Percentiles rank a stretch among this genome's conserved stretches.
Evolutionary conservation across 2,797 vertebrate genomes (phyloP).

Genomic region (Pelodytes ibericus): DNA sequence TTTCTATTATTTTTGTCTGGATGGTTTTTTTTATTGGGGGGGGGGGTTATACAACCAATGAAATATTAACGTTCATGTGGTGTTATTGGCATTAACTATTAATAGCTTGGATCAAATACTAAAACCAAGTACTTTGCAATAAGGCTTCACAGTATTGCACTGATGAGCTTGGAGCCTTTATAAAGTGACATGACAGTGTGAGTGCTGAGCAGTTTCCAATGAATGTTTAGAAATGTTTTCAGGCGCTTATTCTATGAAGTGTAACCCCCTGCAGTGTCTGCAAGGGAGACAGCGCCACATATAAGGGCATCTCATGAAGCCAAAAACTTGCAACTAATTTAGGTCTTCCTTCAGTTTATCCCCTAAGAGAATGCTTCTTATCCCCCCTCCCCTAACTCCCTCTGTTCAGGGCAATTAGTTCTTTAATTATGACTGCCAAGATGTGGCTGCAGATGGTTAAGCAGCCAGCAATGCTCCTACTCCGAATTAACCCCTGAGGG

Average conservation of each 20-base stretch:
- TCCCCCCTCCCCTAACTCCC: slow-evolving; percentile 9
- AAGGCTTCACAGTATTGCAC: no score
- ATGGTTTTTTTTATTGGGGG: no score
- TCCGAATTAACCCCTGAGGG: slow-evolving; percentile 49
- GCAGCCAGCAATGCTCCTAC: slow-evolving; percentile 43
- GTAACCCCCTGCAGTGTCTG: not conserved
- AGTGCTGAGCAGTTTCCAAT: not conserved
- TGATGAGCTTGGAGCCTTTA: not conserved
- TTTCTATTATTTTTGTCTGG: no score
- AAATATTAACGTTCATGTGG: no score
- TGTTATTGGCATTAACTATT: no score
- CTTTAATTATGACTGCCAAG: slow-evolving; percentile 54
- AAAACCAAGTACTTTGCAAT: no score
- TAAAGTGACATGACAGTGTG: not conserved
- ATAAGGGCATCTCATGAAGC: slow-evolving; percentile 17
- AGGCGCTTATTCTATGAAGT: slow-evolving; percentile 8
- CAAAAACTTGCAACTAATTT: slow-evolving; percentile 32
- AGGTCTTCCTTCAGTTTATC: slow-evolving; percentile 36
- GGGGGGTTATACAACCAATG: no score
- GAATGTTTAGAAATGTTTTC: slow-evolving; percentile 24
- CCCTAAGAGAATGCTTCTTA: slow-evolving; percentile 35
- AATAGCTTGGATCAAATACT: no score
- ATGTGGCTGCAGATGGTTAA: slow-evolving; percentile 54
- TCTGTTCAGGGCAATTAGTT: slow-evolving; percentile 53
- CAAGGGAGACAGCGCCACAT: slow-evolving; percentile 19